phyloP scores from a whole-genome alignment of 1,140 invertebrate genomes.

The Kradibia gibbosae region DNA sequence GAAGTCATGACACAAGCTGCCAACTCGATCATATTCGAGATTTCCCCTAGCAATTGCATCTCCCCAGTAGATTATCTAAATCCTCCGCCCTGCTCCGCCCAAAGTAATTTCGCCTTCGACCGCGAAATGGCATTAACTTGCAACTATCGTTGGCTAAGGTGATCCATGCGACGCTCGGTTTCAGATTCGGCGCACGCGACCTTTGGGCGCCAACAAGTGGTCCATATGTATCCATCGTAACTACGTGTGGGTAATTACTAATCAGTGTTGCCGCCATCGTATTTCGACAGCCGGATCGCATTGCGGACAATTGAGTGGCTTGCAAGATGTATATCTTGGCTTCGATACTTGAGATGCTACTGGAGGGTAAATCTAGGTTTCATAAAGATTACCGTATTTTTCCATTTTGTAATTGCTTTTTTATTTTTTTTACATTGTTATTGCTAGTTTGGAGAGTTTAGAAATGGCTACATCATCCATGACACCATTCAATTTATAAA shows the following conservation, averaged over 20 bases:
- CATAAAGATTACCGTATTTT: no score
- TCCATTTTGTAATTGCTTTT: no score
- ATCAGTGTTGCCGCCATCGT: slow-evolving; percentile 59
- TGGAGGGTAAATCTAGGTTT: no score
- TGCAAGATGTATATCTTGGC: background rate
- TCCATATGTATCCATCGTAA: slow-evolving; percentile 66
- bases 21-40: slow-evolving; percentile 16
- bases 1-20: background rate
- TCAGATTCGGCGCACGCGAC: slow-evolving; percentile 65
- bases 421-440: no score
- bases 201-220: slow-evolving; percentile 66
- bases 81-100: background rate
- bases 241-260: slow-evolving; percentile 70
- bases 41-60: slow-evolving; percentile 12
- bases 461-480: no score
- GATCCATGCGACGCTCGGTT: slow-evolving; percentile 50
- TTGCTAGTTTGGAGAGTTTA: no score
- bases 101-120: background rate
- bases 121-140: background rate
- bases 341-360: no score
- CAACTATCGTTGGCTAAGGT: background rate
- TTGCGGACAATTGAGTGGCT: background rate
- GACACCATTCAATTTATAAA: no score
- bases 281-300: slow-evolving; percentile 51
- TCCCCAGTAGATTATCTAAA: slow-evolving; percentile 16